Evolutionary conservation across 2,797 vertebrate species (phyloP).

Genomic region (Malacoraja senta): DNA sequence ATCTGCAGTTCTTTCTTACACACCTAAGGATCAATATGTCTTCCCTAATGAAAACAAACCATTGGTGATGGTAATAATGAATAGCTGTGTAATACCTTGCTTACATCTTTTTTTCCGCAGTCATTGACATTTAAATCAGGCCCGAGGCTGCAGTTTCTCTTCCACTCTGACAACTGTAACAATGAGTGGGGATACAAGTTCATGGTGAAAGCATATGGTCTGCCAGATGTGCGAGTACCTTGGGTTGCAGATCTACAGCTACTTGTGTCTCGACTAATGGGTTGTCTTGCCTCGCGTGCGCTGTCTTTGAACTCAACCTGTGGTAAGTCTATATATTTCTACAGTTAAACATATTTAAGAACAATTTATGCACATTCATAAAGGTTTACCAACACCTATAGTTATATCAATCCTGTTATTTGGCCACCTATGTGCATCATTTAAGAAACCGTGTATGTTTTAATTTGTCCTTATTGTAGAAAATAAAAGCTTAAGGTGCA

Average conservation of each 20-base stretch:
- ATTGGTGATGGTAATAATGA: neutral
- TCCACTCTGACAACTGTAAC: constrained; percentile 95
- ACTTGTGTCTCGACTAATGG: constrained; percentile 87
- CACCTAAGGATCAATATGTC: neutral
- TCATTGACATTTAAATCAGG: constrained; percentile 94
- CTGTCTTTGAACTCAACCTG: constrained; percentile 76
- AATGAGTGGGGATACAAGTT: constrained; percentile 99
- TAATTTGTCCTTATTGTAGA: neutral
- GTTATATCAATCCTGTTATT: neutral
- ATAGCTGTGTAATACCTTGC: neutral
- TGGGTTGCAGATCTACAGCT: constrained; percentile 93
- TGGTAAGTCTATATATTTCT: constrained; percentile 59
- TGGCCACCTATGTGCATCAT: neutral
- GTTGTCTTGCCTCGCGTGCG: constrained; percentile 87
- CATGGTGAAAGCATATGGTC: constrained; percentile 78
- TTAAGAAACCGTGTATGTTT: neutral
- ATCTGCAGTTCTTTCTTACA: too few relatives aligned
- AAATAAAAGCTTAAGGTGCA: neutral
- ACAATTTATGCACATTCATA: neutral
- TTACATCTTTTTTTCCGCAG: constrained; percentile 53
- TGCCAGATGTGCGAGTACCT: constrained; percentile 83
- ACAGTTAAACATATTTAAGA: neutral
- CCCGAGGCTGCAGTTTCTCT: constrained; percentile 94
- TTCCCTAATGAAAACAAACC: neutral
- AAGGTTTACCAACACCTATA: neutral